Percentiles rank a stretch among this genome's conserved stretches.
These are phyloP conservation scores for Drosophila bocki DNA, from an alignment of 1,140 invertebrate genomes.

Conservation along the genomic window DNA sequence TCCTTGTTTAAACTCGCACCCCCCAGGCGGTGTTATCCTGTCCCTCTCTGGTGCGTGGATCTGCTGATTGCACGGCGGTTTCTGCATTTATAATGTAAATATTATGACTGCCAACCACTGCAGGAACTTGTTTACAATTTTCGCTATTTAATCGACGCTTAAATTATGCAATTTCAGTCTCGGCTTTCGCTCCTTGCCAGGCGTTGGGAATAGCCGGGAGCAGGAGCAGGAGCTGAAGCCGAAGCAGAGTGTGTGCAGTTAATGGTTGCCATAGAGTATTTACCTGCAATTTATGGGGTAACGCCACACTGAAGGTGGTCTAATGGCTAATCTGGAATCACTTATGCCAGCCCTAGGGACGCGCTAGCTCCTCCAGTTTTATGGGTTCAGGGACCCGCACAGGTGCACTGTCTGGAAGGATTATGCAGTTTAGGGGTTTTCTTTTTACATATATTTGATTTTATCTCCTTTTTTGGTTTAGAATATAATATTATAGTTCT, in stretches of 20 bases:
- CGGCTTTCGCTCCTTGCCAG: constrained; percentile 1
- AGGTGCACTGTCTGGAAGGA: constrained; percentile 3
- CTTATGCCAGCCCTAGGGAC: background rate
- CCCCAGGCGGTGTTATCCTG: background rate
- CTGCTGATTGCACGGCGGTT: constrained; percentile 47
- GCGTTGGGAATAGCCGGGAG: background rate
- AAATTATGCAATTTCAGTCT: constrained; percentile 71
- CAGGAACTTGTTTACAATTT: constrained; percentile 77
- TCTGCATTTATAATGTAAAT: constrained; percentile 64
- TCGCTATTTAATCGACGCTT: constrained; percentile 43
- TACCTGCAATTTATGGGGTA: constrained; percentile 44
- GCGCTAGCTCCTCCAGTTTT: constrained; percentile 3
- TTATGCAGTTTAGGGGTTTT: background rate
- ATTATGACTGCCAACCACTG: constrained; percentile 60
- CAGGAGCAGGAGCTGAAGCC: background rate
- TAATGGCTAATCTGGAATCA: constrained; percentile 26
- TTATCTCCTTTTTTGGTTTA: too few relatives aligned
- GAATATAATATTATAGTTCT: background rate
- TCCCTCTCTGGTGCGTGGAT: constrained; percentile 12
- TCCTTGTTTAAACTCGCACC: too few relatives aligned
- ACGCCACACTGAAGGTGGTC: constrained; percentile 2
- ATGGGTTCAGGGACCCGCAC: constrained; percentile 17
- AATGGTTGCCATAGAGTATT: constrained; percentile 53
- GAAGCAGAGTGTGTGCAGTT: constrained; percentile 16
- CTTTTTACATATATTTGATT: background rate